Evolutionary conservation across 2,797 vertebrate genomes (phyloP).

Genomic region (Danio choprae): DNA sequence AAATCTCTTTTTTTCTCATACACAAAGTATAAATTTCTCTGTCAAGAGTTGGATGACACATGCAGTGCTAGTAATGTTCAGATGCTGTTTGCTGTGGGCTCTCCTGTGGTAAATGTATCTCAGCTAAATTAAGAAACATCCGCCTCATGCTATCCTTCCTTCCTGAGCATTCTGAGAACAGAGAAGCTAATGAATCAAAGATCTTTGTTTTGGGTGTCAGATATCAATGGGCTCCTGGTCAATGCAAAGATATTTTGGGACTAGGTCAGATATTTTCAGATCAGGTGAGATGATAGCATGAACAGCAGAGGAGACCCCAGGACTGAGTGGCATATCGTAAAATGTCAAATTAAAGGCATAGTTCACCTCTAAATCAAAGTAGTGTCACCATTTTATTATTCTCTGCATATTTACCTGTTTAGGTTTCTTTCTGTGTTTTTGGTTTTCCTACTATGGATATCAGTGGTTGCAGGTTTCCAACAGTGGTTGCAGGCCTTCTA

Average conservation of each 20-base stretch:
- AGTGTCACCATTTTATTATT: no score
- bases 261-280: constrained; percentile 33
- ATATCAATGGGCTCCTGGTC: constrained; percentile 25
- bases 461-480: no score
- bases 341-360: neutral
- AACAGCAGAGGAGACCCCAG: neutral
- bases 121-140: constrained; percentile 40
- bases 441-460: no score
- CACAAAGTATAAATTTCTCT: neutral
- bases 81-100: constrained; percentile 24
- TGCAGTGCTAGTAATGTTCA: neutral
- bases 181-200: constrained; percentile 34
- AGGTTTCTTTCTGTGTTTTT: no score
- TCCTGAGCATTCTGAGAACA: constrained; percentile 34
- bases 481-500: no score
- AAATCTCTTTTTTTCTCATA: no score
- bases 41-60: neutral
- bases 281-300: neutral
- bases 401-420: no score
- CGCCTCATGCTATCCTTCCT: constrained; percentile 9
- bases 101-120: constrained; percentile 24
- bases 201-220: constrained; percentile 32
- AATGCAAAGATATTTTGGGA: constrained; percentile 4
- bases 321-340: neutral
- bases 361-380: no score